Evolutionary conservation across 2,113 vertebrate species (phyloP).

Genomic region (Crotalus horridus): DNA sequence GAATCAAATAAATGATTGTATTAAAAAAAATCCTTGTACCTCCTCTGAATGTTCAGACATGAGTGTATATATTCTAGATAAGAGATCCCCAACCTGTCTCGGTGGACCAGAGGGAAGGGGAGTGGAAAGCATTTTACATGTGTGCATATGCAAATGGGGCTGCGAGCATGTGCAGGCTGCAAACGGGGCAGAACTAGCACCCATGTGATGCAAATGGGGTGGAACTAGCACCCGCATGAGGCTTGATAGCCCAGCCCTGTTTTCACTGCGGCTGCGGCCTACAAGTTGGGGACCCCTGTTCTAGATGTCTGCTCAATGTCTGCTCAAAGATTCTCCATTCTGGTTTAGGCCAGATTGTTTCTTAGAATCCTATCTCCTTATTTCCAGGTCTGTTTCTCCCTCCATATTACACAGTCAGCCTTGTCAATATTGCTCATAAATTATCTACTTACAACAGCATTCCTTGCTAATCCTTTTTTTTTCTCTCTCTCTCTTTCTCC

Average conservation of each 20-base stretch:
- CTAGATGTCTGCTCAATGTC: not conserved
- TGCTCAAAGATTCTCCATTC: not conserved
- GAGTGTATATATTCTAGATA: not conserved
- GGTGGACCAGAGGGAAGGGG: too few relatives aligned
- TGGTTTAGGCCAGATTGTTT: not conserved
- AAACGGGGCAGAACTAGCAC: too few relatives aligned
- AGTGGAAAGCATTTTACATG: too few relatives aligned
- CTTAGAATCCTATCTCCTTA: not conserved
- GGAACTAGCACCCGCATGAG: too few relatives aligned
- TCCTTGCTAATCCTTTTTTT: not conserved
- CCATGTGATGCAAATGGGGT: too few relatives aligned
- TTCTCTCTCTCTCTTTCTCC: not conserved
- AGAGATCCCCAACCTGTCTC: too few relatives aligned
- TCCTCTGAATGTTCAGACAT: not conserved
- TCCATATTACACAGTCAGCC: not conserved
- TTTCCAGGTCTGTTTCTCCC: not conserved
- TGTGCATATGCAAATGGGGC: too few relatives aligned
- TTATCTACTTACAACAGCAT: not conserved
- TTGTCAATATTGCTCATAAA: not conserved
- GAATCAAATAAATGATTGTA: not conserved
- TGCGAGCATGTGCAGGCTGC: too few relatives aligned
- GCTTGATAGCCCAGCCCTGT: too few relatives aligned
- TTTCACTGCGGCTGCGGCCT: too few relatives aligned
- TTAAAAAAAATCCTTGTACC: not conserved
- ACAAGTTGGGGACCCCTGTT: too few relatives aligned